Conservation (phyloP, 2,113 vertebrate species). For the Condylura cristata region DNA sequence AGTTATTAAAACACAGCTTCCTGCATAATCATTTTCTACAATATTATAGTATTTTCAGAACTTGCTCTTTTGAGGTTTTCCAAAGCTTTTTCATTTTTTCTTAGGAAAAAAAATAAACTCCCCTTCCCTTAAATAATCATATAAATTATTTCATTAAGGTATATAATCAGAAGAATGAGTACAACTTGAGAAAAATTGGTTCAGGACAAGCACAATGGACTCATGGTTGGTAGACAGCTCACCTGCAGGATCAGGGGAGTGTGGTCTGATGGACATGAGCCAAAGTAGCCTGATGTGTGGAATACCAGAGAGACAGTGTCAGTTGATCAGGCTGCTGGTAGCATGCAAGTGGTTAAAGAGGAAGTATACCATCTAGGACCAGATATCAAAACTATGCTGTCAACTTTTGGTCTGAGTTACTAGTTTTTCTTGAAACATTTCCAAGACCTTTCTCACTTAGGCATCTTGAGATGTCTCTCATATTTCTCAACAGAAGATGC, state of each 20-base stretch:
- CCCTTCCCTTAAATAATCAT: not conserved
- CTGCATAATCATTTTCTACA: not conserved
- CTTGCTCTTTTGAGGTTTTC: slow-evolving; percentile 20
- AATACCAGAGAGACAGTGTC: rapidly evolving
- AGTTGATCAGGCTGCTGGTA: not conserved
- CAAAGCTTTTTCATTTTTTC: not conserved
- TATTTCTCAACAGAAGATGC: not conserved
- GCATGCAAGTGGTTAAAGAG: not conserved
- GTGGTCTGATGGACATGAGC: no score
- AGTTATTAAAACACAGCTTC: not conserved
- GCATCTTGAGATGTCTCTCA: not conserved
- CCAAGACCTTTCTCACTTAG: not conserved
- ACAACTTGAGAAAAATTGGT: not conserved
- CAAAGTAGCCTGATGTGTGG: not conserved
- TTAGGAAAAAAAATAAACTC: not conserved
- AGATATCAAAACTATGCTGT: not conserved
- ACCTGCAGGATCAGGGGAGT: not conserved
- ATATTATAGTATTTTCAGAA: not conserved
- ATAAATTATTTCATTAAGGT: not conserved
- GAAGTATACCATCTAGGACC: not conserved
- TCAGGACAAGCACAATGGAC: not conserved
- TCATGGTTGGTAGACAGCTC: not conserved
- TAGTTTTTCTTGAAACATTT: not conserved
- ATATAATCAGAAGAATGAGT: not conserved
- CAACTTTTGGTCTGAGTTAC: not conserved